These are phyloP conservation scores for Ophiothrix spiculata DNA, from an alignment of 35 echinoderm and acorn worm species.

Conservation along the genomic window DNA sequence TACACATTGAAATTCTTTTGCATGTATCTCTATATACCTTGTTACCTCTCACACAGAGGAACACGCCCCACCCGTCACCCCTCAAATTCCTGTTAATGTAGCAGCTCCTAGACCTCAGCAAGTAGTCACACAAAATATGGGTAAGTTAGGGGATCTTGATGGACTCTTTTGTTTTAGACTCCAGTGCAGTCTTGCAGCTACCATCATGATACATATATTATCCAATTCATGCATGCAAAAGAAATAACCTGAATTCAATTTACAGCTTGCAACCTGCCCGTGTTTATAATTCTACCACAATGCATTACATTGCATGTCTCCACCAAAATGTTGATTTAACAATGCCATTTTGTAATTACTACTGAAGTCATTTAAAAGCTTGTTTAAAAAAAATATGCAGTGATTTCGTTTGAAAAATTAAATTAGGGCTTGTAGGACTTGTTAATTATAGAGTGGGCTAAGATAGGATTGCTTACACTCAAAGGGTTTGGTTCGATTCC, in stretches of 20 bases:
- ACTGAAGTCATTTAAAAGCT: too few relatives aligned
- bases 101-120: constrained; percentile 70
- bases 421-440: too few relatives aligned
- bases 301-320: neutral
- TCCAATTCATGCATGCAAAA: neutral
- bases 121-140: constrained; percentile 70
- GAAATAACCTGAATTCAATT: neutral
- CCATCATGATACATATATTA: neutral
- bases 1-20: constrained; percentile 25
- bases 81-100: constrained; percentile 51
- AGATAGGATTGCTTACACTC: too few relatives aligned
- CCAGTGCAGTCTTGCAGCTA: neutral
- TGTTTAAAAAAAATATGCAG: too few relatives aligned
- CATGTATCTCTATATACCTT: constrained; percentile 34
- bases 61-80: constrained; percentile 64
- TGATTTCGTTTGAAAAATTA: too few relatives aligned
- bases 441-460: too few relatives aligned
- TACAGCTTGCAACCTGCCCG: neutral
- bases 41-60: constrained; percentile 67
- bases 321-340: too few relatives aligned
- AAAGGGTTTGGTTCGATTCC: too few relatives aligned
- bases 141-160: constrained; percentile 61
- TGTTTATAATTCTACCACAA: neutral
- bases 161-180: neutral
- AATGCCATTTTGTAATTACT: too few relatives aligned